These are phyloP conservation scores for Drosophila nannoptera DNA, from an alignment of 1,140 invertebrate genomes.

Conservation along the genomic window DNA sequence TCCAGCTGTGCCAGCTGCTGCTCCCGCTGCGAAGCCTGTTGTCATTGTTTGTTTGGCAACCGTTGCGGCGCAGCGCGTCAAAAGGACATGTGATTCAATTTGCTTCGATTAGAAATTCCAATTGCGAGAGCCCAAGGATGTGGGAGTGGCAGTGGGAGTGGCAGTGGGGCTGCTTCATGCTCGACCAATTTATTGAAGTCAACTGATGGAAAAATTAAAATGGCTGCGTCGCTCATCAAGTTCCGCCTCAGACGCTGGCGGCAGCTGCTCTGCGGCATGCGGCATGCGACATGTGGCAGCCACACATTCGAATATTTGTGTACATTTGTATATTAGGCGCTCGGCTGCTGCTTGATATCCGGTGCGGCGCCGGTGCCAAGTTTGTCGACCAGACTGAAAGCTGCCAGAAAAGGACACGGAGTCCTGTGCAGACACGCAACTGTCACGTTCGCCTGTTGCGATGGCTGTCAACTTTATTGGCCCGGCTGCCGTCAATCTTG, in stretches of 20 bases:
- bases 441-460: constrained; percentile 60
- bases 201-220: constrained; percentile 62
- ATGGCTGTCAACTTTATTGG: constrained; percentile 72
- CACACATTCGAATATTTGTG: constrained; percentile 35
- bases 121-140: constrained; percentile 20
- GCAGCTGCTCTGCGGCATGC: constrained; percentile 20
- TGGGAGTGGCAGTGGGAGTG: not conserved
- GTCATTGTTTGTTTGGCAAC: constrained; percentile 41
- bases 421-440: constrained; percentile 38
- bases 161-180: constrained; percentile 20
- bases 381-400: constrained; percentile 42
- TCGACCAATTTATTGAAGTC: constrained; percentile 72
- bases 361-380: constrained; percentile 68
- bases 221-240: constrained; percentile 66
- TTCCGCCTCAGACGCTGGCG: constrained; percentile 44
- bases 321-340: constrained; percentile 45
- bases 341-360: constrained; percentile 70
- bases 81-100: constrained; percentile 72
- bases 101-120: constrained; percentile 73
- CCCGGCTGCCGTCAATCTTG: constrained; percentile 44
- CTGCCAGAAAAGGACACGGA: not conserved
- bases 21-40: not conserved
- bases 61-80: constrained; percentile 47
- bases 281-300: constrained; percentile 43
- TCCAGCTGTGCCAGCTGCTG: not conserved